phyloP scores from a whole-genome alignment of 2,113 vertebrate species.

The Brachypteracias leptosomus region DNA sequence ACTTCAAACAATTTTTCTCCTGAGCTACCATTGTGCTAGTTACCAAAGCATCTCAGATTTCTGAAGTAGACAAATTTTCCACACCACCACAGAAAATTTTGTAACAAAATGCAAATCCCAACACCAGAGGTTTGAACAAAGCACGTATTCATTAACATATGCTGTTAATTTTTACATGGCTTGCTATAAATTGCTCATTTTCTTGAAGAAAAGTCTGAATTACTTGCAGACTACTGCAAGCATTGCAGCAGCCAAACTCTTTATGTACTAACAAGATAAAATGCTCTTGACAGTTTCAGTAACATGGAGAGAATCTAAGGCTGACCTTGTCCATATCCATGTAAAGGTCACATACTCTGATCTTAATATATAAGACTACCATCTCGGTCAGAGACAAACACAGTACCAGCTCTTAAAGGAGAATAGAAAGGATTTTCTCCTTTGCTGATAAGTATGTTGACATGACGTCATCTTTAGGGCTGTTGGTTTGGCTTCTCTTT shows the following conservation, averaged over 20 bases:
- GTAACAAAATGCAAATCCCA: not conserved
- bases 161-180: not conserved
- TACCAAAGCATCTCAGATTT: not conserved
- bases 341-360: not conserved
- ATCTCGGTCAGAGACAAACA: not conserved
- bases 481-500: not conserved
- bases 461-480: not conserved
- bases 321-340: rapidly evolving
- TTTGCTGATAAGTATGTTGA: not conserved
- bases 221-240: not conserved
- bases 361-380: not conserved
- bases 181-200: not conserved
- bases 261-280: not conserved
- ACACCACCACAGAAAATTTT: not conserved
- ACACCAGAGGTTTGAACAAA: not conserved
- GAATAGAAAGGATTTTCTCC: not conserved
- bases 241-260: not conserved
- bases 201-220: not conserved
- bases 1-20: not conserved
- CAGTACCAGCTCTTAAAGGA: not conserved
- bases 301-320: not conserved
- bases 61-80: not conserved
- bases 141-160: not conserved
- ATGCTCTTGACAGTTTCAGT: not conserved
- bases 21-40: not conserved